phyloP scores from a whole-genome alignment of 92 coral and sea anemone genomes.

The Phenganax subtilis region DNA sequence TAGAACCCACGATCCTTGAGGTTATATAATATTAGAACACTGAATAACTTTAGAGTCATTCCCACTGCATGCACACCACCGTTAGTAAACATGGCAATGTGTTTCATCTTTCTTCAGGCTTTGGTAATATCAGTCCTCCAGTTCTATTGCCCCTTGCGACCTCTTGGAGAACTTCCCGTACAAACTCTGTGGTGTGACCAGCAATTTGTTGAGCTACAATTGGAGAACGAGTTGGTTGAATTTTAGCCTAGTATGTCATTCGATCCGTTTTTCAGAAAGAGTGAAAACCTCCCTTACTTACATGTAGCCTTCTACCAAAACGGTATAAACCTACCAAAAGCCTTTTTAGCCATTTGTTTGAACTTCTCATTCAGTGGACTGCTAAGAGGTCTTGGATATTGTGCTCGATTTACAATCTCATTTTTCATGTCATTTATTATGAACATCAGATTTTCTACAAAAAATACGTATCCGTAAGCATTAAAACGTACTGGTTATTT shows the following conservation, averaged over 20 bases:
- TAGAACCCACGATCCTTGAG: neutral
- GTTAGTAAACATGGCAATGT: too few relatives aligned
- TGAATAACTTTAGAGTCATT: neutral
- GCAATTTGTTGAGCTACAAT: constrained; percentile 61
- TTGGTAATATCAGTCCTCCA: constrained; percentile 16
- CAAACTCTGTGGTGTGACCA: constrained; percentile 75
- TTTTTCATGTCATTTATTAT: constrained; percentile 63
- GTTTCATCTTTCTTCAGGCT: constrained; percentile 11
- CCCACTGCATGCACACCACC: neutral
- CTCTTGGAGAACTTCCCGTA: constrained; percentile 65
- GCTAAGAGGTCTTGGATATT: constrained; percentile 7
- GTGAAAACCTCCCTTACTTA: neutral
- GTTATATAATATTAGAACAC: neutral
- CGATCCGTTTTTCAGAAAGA: too few relatives aligned
- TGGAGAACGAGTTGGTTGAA: neutral
- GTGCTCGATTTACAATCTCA: constrained; percentile 49
- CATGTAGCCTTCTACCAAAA: neutral
- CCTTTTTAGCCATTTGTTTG: constrained; percentile 32
- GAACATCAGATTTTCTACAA: constrained; percentile 59
- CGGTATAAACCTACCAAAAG: constrained; percentile 15
- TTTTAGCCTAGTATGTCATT: too few relatives aligned
- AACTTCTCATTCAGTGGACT: constrained; percentile 29
- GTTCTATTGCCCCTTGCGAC: constrained; percentile 61
- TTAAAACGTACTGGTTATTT: neutral
- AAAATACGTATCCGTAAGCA: neutral